Percentiles rank a stretch among this genome's conserved stretches.
Conservation (phyloP, 64 coral and sea anemone species). For the Dendronephthya gigantea region DNA sequence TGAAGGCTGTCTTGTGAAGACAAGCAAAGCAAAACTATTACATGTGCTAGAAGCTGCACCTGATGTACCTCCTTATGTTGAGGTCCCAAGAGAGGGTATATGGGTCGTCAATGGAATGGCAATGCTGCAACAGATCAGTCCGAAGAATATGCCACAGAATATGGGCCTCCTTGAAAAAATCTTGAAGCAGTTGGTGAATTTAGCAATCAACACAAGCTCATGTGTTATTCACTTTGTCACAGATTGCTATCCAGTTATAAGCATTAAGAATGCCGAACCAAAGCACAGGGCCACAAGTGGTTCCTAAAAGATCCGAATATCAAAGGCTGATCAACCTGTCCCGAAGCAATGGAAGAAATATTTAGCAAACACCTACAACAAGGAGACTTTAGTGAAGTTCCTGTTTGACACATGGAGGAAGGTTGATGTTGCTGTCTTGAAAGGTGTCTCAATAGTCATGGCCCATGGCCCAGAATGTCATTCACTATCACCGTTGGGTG, state of each 20-base stretch:
- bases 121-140: background rate
- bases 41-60: background rate
- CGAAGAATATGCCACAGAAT: background rate
- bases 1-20: background rate
- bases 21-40: background rate
- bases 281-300: background rate
- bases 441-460: slow-evolving; percentile 8
- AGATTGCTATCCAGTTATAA: background rate
- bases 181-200: background rate
- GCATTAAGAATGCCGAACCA: background rate
- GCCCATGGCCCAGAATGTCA: slow-evolving; percentile 5
- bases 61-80: background rate
- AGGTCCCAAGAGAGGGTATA: background rate
- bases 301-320: background rate
- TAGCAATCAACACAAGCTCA: background rate
- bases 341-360: background rate
- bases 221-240: background rate
- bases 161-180: background rate
- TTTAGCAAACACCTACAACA: background rate
- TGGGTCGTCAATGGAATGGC: background rate
- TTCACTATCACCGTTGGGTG: slow-evolving; percentile 10
- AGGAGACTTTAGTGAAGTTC: background rate
- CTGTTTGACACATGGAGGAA: slow-evolving; percentile 9
- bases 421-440: slow-evolving; percentile 1
- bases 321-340: background rate